Base-by-base conservation (phyloP, 2,797 vertebrate genomes). In the Somateria mollissima region DNA sequence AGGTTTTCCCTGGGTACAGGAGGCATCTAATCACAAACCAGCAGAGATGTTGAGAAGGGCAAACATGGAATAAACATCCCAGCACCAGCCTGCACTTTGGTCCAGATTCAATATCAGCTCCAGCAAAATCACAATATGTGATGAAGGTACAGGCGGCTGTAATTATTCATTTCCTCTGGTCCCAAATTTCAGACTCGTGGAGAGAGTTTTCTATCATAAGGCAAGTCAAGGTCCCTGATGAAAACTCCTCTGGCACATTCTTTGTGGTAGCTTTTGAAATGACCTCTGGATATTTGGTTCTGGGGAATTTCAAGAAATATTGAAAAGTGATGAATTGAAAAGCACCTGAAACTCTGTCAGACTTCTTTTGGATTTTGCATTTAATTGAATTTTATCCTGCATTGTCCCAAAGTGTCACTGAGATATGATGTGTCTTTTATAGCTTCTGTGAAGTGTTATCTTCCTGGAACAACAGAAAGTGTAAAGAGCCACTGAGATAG, bases 311-410 rank as follows among this genome's bases (percentile, higher is more conserved):
- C 43, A 71, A 70, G 84, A 83, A 85, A 75, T 91, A 95, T 71
- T 95, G 90, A 86, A 81, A 96, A 95, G 86, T 83, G 74, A 89
- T 1, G 1, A 85, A 94, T 89, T 76, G 87, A 89, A 86, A 93
- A 87, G 78, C 64, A 82, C 47, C 92, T 66, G 94, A 75, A 92
- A 74, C 66, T 75, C 87, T 1, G 5, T 36, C 86, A 82, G 69
- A 39, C 66, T 81, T 61, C 74, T 53, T 73, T 34, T 61, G 67
- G 84, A 66, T 91, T 96, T 80, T 86, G 75, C 87, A 53, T 88
- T 92, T 89, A 96, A 95, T 92, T 93, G 96, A 92, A 93, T 96
- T 92, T 94, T 84, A 72, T 64, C 85, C 81, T 32, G 39, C 62
- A 58, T 76, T 81, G 75, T 94, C 94, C 84, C 82, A 41, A 74